Evolutionary conservation across 2,113 vertebrate species (phyloP).

Genomic region (Cebus imitator): DNA sequence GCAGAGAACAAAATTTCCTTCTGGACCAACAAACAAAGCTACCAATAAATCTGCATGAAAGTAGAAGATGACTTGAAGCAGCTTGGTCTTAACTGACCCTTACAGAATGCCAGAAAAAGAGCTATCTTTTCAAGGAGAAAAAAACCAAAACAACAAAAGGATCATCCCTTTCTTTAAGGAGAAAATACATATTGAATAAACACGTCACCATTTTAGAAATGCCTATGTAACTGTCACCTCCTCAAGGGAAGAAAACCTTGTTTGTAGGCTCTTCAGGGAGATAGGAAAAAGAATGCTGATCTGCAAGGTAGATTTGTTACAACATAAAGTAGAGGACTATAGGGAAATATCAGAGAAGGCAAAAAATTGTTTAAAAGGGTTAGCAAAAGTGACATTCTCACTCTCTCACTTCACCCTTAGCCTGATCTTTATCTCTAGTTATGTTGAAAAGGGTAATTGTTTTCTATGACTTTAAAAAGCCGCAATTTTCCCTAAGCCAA

Average conservation of each 20-base stretch:
- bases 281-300: not conserved
- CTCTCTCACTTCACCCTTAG: not conserved
- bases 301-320: not conserved
- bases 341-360: not conserved
- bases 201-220: not conserved
- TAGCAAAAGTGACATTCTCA: not conserved
- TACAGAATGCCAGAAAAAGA: not conserved
- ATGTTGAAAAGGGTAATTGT: not conserved
- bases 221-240: not conserved
- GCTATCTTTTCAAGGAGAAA: not conserved
- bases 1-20: constrained; percentile 31
- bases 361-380: not conserved
- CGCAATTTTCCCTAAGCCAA: not conserved
- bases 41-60: not conserved
- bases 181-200: not conserved
- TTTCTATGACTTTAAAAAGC: not conserved
- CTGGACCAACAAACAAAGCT: constrained; percentile 30
- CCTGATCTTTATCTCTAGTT: not conserved
- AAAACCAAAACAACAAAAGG: not conserved
- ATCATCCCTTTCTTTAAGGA: not conserved
- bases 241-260: not conserved
- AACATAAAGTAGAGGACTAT: not conserved
- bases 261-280: not conserved
- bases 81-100: not conserved
- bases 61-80: constrained; percentile 12